Base-by-base conservation (phyloP, 1,140 invertebrate genomes). In the Tetramorium alpestre region DNA sequence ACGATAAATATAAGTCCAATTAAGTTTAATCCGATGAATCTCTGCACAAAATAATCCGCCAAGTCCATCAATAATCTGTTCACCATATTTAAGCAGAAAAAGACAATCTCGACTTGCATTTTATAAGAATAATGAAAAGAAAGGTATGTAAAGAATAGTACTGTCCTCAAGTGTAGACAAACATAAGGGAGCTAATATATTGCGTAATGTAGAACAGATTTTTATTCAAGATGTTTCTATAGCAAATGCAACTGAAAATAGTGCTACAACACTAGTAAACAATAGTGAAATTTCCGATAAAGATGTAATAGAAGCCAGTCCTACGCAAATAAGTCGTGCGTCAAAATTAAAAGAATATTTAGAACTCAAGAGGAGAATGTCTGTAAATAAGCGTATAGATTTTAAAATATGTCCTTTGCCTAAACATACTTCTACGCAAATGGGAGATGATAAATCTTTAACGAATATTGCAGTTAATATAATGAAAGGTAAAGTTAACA, bases 71-170 rank as follows among this genome's bases (percentile, higher is more conserved):
- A n/a, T n/a, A n/a, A n/a, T n/a, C n/a, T n/a, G n/a, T n/a, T n/a
- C n/a, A n/a, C n/a, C n/a, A n/a, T n/a, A n/a, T n/a, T n/a, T n/a
- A n/a, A n/a, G n/a, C n/a, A n/a, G n/a, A n/a, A n/a, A n/a, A n/a
- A n/a, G n/a, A 62, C 93, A 94, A 67, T 89, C 90, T 22, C 92
- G 85, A 62, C 86, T 94, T 60, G 28, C 28, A 28, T 28, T 28
- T 28, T 28, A 28, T 28, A 10, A 88, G 67, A 49, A 54, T 56
- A 82, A 88, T 76, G 25, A 62, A 13, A 86, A 38, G 84, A 44
- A n/a, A 5, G 41, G 1, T n/a, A n/a, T n/a, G n/a, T n/a, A n/a
- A n/a, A n/a, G n/a, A n/a, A n/a, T n/a, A n/a, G n/a, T n/a, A 87
- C 28, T 41, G 8, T n/a, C 16, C 6, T 5, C 7, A 64, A n/a